A percentile compares a stretch with the other conserved stretches of the same genome.
Evolutionary conservation across 2,888 invertebrate species (phyloP).

Genomic region (Aproaerema taeniolella): DNA sequence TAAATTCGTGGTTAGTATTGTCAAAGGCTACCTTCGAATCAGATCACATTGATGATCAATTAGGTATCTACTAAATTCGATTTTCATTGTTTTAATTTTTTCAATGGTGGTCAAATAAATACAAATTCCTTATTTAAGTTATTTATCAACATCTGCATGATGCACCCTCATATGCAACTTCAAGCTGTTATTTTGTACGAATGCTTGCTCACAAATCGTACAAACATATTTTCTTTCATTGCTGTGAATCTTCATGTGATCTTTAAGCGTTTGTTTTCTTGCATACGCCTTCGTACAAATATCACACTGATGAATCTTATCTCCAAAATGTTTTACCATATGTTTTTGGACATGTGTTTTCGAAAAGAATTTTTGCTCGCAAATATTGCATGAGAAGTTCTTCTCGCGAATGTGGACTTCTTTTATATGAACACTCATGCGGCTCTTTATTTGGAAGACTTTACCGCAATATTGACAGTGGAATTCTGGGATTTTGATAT

Average conservation of each 20-base stretch:
- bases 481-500: conserved; percentile 38
- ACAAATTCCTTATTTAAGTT: too few relatives aligned
- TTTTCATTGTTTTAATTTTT: too few relatives aligned
- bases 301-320: conserved; percentile 35
- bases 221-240: conserved; percentile 44
- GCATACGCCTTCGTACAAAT: conserved; percentile 61
- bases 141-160: conserved; percentile 34
- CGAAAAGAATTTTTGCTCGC: conserved; percentile 71
- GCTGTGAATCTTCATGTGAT: conserved; percentile 57
- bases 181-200: conserved; percentile 49
- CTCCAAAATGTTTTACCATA: conserved; percentile 69
- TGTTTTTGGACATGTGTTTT: conserved; percentile 69
- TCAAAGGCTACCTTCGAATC: too few relatives aligned
- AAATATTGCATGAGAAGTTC: conserved; percentile 61
- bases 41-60: too few relatives aligned
- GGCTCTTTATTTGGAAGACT: conserved; percentile 47
- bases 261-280: conserved; percentile 50
- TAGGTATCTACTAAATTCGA: too few relatives aligned
- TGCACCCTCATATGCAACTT: conserved; percentile 47
- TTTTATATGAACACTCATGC: conserved; percentile 52
- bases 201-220: conserved; percentile 40
- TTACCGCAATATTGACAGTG: conserved; percentile 54
- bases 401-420: conserved; percentile 65
- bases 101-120: too few relatives aligned
- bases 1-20: too few relatives aligned